Base-by-base conservation (phyloP, 2,888 invertebrate species). In the Actias luna region DNA sequence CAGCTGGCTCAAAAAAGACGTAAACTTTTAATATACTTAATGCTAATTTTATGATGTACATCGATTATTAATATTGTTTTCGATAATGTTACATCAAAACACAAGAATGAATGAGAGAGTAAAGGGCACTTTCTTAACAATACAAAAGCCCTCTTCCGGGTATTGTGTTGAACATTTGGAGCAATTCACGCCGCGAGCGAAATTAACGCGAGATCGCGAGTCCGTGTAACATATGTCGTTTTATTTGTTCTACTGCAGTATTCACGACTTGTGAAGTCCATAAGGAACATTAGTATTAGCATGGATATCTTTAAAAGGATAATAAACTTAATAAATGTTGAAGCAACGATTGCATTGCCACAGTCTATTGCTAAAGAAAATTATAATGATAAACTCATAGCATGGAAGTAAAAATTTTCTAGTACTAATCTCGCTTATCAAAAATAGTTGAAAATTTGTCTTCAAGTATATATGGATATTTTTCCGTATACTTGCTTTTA, bases 221-320 rank as follows among this genome's bases (percentile, higher is more conserved):
- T 72, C 78, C 80, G 80, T 81, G 81, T 75, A 50, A 65, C 67
- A 75, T 78, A 69, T 66, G 73, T 76, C 69, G 80, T 77, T 82
- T 85, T 75, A 71, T 73, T 74, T 71, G 66, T 83, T 79, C 76
- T 80, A 77, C 74, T 80, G 77, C 74, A 71, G 79, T 77, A 71
- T 71, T 2, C 70, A 71, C 86, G 70, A 79, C 86, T 80, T 83
- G 88, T 84, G 88, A 75, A 87, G 87, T 88, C 84, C 70, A 67
- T 69, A 73, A 74, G 55, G 65, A 22, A 58, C 35, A 35, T 18
- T 25, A 25, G 22, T 22, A 10, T 42, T 50, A 50, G 25, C 22
- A 12, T 50, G 22, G 46, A 50, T 22, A 46, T 50, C 46, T 50
- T 22, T 50, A 8, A 12, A 22, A 50, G 8, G 22, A 22, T 39